Percentiles rank a stretch among this genome's conserved stretches.
Conservation (phyloP, 2,888 invertebrate genomes). For the Acronicta leporina region DNA sequence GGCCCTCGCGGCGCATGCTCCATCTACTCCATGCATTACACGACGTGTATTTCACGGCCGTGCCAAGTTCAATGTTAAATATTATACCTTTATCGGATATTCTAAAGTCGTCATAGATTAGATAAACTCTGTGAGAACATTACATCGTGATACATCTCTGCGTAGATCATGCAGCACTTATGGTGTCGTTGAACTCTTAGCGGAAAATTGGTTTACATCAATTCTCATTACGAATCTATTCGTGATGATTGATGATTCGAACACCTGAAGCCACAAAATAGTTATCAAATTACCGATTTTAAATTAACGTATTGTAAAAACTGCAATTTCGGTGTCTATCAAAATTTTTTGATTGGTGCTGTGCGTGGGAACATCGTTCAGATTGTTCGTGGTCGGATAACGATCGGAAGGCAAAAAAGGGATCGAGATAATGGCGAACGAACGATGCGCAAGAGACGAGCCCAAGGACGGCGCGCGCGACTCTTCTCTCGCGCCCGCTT, state of each 20-base stretch:
- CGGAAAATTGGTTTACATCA: constrained; percentile 57
- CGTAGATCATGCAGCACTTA: constrained; percentile 39
- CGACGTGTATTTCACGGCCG: constrained; percentile 65
- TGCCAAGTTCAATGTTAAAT: constrained; percentile 65
- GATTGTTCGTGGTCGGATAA: constrained; percentile 85
- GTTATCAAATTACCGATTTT: constrained; percentile 66
- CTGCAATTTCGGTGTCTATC: constrained; percentile 78
- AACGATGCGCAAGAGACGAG: constrained; percentile 69
- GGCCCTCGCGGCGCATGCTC: constrained; percentile 46
- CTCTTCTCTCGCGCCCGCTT: constrained; percentile 62
- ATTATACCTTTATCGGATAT: constrained; percentile 48
- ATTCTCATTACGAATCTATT: constrained; percentile 52
- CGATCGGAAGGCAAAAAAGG: constrained; percentile 87
- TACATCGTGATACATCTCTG: constrained; percentile 34
- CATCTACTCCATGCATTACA: constrained; percentile 52
- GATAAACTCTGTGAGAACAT: constrained; percentile 40
- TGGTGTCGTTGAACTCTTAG: constrained; percentile 55
- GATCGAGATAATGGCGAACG: constrained; percentile 81
- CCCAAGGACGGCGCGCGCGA: constrained; percentile 77
- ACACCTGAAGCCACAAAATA: constrained; percentile 63
- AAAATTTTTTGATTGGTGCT: constrained; percentile 74
- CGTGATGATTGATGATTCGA: constrained; percentile 59
- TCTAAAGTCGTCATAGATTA: constrained; percentile 40
- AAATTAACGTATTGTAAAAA: constrained; percentile 77
- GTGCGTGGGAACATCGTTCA: constrained; percentile 83